phyloP scores from a whole-genome alignment of 2,113 vertebrate species.

The Phrynosoma platyrhinos region DNA sequence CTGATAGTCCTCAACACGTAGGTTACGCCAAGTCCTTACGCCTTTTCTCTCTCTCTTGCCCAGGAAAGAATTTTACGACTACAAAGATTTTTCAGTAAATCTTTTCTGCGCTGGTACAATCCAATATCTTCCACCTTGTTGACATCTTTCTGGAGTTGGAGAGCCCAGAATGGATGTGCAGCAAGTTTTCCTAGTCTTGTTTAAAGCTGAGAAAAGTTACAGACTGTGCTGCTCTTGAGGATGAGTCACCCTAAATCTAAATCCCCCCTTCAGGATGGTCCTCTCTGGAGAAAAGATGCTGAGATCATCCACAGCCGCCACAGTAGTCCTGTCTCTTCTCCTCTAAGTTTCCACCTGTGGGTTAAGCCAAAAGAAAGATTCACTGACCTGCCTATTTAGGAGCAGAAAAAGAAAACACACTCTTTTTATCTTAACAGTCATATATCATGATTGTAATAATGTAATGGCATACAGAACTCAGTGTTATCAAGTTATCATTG shows the following conservation, averaged over 20 bases:
- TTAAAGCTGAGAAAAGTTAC: slow-evolving; percentile 27
- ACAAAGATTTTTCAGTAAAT: slow-evolving; percentile 48
- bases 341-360: slow-evolving; percentile 20
- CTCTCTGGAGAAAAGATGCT: neutral
- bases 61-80: slow-evolving; percentile 47
- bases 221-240: slow-evolving; percentile 20
- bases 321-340: neutral
- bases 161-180: slow-evolving; percentile 11
- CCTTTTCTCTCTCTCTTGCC: slow-evolving; percentile 33
- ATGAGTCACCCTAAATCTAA: slow-evolving; percentile 22
- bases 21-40: slow-evolving; percentile 50
- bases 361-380: neutral
- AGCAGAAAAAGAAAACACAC: neutral
- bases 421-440: neutral
- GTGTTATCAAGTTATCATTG: neutral
- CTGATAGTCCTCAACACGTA: slow-evolving; percentile 50
- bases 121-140: slow-evolving; percentile 55
- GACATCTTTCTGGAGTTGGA: slow-evolving; percentile 45
- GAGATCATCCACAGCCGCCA: neutral
- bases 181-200: slow-evolving; percentile 2
- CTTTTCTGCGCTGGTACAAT: slow-evolving; percentile 44
- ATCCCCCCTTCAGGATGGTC: neutral
- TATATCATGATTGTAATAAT: neutral
- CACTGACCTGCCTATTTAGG: neutral
- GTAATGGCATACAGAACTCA: neutral